These are phyloP conservation scores for Callionymus lyra DNA, from an alignment of 2,113 vertebrate genomes.

Conservation along the genomic window DNA sequence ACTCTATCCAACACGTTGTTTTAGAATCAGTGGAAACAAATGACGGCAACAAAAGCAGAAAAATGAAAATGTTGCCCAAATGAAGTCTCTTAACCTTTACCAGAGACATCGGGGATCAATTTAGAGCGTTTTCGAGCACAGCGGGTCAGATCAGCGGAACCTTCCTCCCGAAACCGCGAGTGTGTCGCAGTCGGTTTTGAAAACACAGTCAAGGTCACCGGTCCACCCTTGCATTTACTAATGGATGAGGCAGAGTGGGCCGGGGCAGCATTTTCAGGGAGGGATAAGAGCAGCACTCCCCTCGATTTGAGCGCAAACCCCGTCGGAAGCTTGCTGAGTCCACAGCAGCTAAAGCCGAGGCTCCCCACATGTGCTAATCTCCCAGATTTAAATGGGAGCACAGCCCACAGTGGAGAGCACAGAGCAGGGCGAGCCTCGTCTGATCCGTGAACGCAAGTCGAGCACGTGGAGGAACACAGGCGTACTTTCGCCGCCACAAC, in stretches of 20 bases:
- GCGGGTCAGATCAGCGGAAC: no score
- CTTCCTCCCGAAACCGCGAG: neutral
- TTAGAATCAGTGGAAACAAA: no score
- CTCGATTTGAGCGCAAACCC: conserved; percentile 48
- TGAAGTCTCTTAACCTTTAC: no score
- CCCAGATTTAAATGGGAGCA: conserved; percentile 61
- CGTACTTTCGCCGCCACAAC: conserved; percentile 1
- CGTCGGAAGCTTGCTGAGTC: conserved; percentile 54
- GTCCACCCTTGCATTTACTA: conserved; percentile 34
- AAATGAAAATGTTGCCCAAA: no score
- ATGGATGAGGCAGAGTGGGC: conserved; percentile 39
- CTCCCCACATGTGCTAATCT: conserved; percentile 66
- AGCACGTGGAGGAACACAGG: conserved; percentile 6
- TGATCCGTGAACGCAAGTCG: conserved; percentile 52
- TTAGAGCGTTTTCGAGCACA: no score
- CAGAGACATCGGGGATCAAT: no score
- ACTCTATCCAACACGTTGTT: no score
- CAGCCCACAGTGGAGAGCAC: conserved; percentile 40
- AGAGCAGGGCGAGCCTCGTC: conserved; percentile 56
- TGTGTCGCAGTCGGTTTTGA: conserved; percentile 8
- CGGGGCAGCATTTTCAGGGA: conserved; percentile 26
- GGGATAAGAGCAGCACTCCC: conserved; percentile 31
- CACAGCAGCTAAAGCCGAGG: conserved; percentile 56
- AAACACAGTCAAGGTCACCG: conserved; percentile 42
- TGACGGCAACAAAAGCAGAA: no score